Conservation (phyloP, 2,113 vertebrate species). For the Paradoxurus hermaphroditus region DNA sequence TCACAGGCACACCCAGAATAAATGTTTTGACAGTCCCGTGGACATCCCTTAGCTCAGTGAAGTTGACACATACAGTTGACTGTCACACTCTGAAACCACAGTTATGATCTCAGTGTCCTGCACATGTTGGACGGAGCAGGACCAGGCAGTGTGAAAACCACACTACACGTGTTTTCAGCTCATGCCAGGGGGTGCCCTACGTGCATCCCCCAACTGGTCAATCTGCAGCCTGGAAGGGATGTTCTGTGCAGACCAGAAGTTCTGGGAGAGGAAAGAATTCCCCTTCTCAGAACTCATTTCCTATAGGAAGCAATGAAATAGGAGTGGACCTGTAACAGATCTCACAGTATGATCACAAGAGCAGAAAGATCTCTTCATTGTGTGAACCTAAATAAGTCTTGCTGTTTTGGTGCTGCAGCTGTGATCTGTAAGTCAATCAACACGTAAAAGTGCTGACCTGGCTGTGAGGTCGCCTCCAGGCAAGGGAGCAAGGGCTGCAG, state of each 20-base stretch:
- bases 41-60: neutral
- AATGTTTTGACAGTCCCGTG: no score
- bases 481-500: accelerated
- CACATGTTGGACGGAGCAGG: accelerated
- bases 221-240: neutral
- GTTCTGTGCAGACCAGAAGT: neutral
- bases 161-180: neutral
- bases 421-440: neutral
- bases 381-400: no score
- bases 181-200: neutral
- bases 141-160: accelerated
- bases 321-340: neutral
- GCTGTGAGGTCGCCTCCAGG: accelerated
- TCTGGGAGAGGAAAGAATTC: neutral
- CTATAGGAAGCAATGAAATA: neutral
- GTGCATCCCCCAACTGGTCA: neutral
- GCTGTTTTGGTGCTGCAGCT: neutral
- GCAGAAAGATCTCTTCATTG: neutral
- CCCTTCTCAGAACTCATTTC: neutral
- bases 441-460: neutral
- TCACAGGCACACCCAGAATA: neutral
- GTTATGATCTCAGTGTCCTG: neutral
- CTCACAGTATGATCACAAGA: neutral
- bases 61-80: neutral
- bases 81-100: neutral